Evolutionary conservation across 2,797 vertebrate species (phyloP).

Genomic region (Iguana delicatissima): DNA sequence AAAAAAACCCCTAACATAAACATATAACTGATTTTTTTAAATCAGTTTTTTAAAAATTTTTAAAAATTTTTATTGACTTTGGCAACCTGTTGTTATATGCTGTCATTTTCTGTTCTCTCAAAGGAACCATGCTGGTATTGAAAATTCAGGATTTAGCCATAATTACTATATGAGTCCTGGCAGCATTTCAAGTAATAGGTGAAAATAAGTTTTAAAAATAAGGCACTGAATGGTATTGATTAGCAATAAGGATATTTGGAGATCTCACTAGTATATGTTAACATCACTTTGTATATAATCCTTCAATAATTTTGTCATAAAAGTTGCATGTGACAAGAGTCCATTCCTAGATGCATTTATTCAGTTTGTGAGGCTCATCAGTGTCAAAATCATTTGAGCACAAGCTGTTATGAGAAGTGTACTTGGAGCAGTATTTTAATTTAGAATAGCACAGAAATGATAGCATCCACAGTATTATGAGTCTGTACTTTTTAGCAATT

Average conservation of each 20-base stretch:
- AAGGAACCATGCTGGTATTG: background rate
- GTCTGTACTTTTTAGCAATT: background rate
- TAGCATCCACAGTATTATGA: background rate
- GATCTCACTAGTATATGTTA: background rate
- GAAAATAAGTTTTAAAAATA: conserved; percentile 1
- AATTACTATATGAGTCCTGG: conserved; percentile 10
- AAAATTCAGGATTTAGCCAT: background rate
- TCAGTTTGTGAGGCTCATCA: conserved; percentile 13
- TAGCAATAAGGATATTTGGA: conserved; percentile 1
- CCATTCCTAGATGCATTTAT: background rate
- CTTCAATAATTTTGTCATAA: background rate
- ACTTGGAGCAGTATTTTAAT: conserved; percentile 30
- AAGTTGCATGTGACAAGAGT: background rate
- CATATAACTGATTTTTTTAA: conserved; percentile 25
- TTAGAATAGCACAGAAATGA: background rate
- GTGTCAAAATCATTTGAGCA: background rate
- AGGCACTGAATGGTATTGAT: background rate
- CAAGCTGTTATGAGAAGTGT: background rate
- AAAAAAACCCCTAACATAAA: background rate
- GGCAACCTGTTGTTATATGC: conserved; percentile 10
- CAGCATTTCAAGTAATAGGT: conserved; percentile 23
- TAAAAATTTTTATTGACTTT: background rate
- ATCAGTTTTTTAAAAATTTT: too few species aligned
- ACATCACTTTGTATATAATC: background rate
- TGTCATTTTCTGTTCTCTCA: conserved; percentile 19